phyloP scores from a whole-genome alignment of 1,140 invertebrate species.

The Oryctes rhinoceros region DNA sequence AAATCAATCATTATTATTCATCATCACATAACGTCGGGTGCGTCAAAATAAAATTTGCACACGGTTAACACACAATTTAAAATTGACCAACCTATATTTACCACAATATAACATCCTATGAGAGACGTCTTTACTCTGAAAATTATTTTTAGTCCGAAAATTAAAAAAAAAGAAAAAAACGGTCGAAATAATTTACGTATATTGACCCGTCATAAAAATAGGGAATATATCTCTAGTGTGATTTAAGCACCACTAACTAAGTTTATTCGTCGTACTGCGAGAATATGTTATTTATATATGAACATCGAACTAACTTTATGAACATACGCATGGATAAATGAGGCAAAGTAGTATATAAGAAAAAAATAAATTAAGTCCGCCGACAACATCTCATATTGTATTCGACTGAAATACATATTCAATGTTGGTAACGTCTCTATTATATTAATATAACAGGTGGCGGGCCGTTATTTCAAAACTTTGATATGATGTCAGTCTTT shows the following conservation, averaged over 20 bases:
- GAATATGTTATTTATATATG: no score
- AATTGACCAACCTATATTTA: slow-evolving; percentile 13
- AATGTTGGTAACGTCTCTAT: not conserved
- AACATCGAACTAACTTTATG: no score
- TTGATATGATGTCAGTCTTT: not conserved
- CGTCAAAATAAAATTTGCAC: slow-evolving; percentile 34
- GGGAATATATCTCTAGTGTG: not conserved
- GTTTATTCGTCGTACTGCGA: no score
- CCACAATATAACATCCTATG: not conserved
- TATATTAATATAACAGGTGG: not conserved
- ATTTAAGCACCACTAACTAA: not conserved
- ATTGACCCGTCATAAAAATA: slow-evolving; percentile 28
- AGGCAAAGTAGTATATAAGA: no score
- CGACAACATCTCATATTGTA: no score
- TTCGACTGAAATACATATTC: no score
- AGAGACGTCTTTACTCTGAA: not conserved
- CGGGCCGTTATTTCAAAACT: not conserved
- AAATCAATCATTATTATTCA: not conserved
- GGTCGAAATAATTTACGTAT: slow-evolving; percentile 23
- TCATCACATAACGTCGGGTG: not conserved
- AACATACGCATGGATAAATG: no score
- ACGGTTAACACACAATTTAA: slow-evolving; percentile 18
- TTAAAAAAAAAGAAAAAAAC: not conserved
- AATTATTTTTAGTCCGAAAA: not conserved
- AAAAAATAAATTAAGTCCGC: no score